phyloP scores from a whole-genome alignment of 2,888 invertebrate species.

The Leptinotarsa juncta region DNA sequence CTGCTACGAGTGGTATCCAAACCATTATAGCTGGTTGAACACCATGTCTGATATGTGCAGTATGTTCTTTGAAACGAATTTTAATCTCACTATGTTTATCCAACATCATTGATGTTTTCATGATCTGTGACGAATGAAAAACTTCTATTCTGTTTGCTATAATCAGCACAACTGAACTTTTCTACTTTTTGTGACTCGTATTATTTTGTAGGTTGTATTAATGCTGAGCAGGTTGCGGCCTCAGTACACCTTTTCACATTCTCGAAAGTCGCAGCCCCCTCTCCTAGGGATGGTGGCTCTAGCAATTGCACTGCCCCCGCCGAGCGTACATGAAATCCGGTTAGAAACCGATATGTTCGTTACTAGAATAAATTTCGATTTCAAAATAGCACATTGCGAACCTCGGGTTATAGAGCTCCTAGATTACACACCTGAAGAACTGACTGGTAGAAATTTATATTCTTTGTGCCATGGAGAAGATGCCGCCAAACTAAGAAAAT shows the following conservation, averaged over 20 bases:
- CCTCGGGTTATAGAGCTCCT: constrained; percentile 94
- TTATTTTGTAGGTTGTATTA: constrained; percentile 83
- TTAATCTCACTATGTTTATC: neutral
- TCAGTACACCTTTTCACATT: constrained; percentile 92
- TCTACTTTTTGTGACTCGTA: neutral
- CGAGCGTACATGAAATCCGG: constrained; percentile 96
- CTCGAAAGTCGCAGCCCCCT: constrained; percentile 87
- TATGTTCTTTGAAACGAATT: neutral
- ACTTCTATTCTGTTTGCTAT: too few relatives aligned
- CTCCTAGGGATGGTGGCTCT: constrained; percentile 93
- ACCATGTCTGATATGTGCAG: neutral
- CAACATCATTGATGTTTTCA: neutral
- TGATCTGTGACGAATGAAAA: neutral
- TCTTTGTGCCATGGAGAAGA: constrained; percentile 96
- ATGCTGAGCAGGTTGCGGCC: constrained; percentile 92
- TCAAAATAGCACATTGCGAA: constrained; percentile 96
- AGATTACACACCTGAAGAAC: constrained; percentile 93
- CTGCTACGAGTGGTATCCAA: neutral
- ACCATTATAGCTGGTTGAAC: neutral
- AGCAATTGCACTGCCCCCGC: constrained; percentile 96
- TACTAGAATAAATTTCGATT: constrained; percentile 94
- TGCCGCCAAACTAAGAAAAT: constrained; percentile 91
- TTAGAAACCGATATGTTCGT: constrained; percentile 97
- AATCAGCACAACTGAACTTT: neutral
- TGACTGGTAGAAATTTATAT: constrained; percentile 94